phyloP scores from a whole-genome alignment of 2,113 vertebrate species.

The Chauna torquata region DNA sequence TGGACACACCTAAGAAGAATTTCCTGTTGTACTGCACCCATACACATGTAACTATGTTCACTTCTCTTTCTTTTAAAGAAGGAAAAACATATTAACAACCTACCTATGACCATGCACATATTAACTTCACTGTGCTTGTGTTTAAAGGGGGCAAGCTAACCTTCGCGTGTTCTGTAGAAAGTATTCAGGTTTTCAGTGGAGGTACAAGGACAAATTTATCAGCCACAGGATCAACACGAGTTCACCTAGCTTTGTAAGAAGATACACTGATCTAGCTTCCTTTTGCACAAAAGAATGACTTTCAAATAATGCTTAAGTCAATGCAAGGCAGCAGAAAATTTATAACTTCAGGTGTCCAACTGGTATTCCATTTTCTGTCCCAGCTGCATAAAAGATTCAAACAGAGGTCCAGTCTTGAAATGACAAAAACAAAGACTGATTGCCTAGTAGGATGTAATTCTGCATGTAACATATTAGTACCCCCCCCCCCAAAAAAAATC shows the following conservation, averaged over 20 bases:
- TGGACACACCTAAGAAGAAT: background rate
- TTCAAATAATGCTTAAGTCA: background rate
- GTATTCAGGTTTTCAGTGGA: background rate
- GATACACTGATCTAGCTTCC: background rate
- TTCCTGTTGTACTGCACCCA: background rate
- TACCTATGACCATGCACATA: background rate
- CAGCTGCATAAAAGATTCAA: background rate
- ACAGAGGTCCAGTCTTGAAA: background rate
- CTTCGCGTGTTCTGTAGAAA: background rate
- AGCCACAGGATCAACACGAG: background rate
- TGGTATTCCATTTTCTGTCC: background rate
- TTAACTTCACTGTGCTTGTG: background rate
- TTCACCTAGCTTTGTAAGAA: background rate
- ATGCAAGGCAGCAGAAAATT: background rate
- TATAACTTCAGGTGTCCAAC: background rate
- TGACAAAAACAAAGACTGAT: background rate
- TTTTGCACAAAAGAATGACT: background rate
- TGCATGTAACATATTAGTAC: accelerated
- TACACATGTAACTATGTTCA: background rate
- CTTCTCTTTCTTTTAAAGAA: background rate
- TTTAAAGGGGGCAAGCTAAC: background rate
- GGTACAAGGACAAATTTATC: background rate
- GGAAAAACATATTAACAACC: background rate
- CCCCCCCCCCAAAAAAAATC: accelerated
- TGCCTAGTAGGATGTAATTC: background rate